Conservation (phyloP, 2,113 vertebrate species). For the Oreamnos americanus region DNA sequence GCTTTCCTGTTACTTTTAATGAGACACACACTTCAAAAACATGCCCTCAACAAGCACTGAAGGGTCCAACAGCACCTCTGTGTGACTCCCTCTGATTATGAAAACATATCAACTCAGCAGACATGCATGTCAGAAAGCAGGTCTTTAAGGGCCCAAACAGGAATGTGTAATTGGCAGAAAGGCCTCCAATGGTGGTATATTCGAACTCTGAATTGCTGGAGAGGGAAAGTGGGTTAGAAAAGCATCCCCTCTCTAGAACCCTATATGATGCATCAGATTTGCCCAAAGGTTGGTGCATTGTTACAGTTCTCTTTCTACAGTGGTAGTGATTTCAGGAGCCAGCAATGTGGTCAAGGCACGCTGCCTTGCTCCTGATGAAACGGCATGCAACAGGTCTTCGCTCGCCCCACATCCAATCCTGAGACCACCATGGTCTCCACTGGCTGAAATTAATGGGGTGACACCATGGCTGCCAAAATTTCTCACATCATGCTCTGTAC, state of each 20-base stretch:
- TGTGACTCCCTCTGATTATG: neutral
- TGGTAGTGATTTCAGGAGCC: neutral
- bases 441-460: neutral
- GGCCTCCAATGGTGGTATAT: rapidly evolving
- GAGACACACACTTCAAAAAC: neutral
- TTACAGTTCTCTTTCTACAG: neutral
- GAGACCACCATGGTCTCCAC: rapidly evolving
- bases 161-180: neutral
- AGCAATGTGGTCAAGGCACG: neutral
- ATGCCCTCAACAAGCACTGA: neutral
- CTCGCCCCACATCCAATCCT: neutral
- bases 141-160: neutral
- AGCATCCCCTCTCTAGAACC: neutral
- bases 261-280: neutral
- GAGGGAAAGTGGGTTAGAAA: neutral
- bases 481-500: rapidly evolving
- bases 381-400: neutral
- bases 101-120: neutral
- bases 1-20: neutral
- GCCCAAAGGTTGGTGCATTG: neutral
- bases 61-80: neutral
- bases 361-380: neutral
- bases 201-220: neutral
- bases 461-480: neutral
- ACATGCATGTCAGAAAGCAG: neutral